Evolutionary conservation across 1,140 invertebrate species (phyloP).

Genomic region (Listronotus oregonensis): DNA sequence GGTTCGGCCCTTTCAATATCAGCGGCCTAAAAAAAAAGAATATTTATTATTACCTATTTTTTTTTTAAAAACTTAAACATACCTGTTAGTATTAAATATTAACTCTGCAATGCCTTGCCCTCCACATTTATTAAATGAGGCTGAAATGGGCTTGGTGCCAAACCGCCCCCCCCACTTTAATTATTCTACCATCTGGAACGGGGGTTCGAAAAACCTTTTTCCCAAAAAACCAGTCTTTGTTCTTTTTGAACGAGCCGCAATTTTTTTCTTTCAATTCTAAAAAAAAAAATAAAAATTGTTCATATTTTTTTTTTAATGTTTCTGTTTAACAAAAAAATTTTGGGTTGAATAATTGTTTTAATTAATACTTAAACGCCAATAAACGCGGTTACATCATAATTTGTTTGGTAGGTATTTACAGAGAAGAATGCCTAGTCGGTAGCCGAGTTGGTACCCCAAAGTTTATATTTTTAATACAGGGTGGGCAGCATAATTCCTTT

Average conservation of each 20-base stretch:
- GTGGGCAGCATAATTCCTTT: no score
- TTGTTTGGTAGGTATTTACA: no score
- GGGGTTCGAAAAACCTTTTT: slow-evolving; percentile 96
- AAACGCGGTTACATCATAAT: no score
- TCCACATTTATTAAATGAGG: slow-evolving; percentile 97
- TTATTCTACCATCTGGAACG: slow-evolving; percentile 96
- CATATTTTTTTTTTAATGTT: no score
- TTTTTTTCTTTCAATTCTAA: slow-evolving; percentile 99
- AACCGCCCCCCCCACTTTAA: slow-evolving; percentile 99
- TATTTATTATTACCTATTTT: not conserved
- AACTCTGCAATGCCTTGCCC: slow-evolving; percentile 97
- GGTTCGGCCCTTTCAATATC: slow-evolving; percentile 97
- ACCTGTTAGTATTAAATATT: slow-evolving; percentile 92
- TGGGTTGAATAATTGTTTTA: no score
- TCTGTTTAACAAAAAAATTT: no score
- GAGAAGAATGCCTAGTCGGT: no score
- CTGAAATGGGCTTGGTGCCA: slow-evolving; percentile 98
- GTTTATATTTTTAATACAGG: no score
- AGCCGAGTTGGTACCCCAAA: no score
- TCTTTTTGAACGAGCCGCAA: no score
- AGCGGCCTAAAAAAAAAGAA: slow-evolving; percentile 66
- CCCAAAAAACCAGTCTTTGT: slow-evolving; percentile 92
- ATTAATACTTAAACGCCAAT: no score
- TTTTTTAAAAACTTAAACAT: no score
- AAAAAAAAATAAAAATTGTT: slow-evolving; percentile 23